These are phyloP conservation scores for Osmerus mordax DNA, from an alignment of 2,113 vertebrate genomes.

Conservation along the genomic window DNA sequence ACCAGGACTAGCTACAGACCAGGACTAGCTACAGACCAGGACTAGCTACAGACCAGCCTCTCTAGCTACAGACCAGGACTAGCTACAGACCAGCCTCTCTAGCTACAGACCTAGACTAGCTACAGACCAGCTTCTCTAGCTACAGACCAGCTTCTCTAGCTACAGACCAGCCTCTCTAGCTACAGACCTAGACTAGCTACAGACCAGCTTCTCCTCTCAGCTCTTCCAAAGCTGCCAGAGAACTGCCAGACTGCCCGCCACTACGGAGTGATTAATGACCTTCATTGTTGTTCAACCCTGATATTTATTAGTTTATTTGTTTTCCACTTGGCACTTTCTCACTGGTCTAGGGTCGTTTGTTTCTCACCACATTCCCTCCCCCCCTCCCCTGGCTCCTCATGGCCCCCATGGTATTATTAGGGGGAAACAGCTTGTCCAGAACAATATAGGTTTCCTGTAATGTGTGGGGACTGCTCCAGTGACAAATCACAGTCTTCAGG, in stretches of 20 bases:
- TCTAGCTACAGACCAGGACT: too few species aligned
- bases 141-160: too few species aligned
- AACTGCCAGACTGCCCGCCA: conserved; percentile 32
- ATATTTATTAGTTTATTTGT: conserved; percentile 57
- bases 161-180: too few species aligned
- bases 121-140: too few species aligned
- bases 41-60: too few species aligned
- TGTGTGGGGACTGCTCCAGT: conserved; percentile 46
- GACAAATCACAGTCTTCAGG: conserved; percentile 46
- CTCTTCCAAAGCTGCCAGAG: conserved; percentile 36
- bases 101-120: too few species aligned
- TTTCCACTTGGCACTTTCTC: conserved; percentile 51
- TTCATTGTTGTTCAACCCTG: conserved; percentile 40
- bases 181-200: too few species aligned
- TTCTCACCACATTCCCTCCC: conserved; percentile 26
- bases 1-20: too few species aligned
- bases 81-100: conserved; percentile 23
- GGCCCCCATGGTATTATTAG: conserved; percentile 39
- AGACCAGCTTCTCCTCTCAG: conserved; percentile 43
- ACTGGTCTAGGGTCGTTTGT: conserved; percentile 43
- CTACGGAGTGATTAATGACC: conserved; percentile 51
- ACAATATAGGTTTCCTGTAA: conserved; percentile 68
- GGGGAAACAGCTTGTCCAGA: conserved; percentile 64
- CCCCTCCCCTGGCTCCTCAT: conserved; percentile 5
- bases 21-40: too few species aligned